Conservation (phyloP, 2,113 vertebrate species). For the Cercopithecus mona region DNA sequence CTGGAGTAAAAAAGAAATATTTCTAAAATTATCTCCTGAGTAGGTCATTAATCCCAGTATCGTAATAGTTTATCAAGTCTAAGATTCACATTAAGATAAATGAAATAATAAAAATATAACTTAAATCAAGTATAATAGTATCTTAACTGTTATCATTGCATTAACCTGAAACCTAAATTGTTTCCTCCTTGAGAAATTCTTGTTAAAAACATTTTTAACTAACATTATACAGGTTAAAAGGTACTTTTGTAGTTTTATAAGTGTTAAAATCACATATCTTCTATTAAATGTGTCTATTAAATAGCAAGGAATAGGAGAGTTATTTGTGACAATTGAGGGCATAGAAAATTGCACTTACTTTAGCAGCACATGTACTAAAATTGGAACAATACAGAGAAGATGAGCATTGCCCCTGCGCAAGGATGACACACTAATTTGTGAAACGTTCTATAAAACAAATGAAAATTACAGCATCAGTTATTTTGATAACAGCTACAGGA, state of each 20-base stretch:
- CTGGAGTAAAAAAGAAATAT: not conserved
- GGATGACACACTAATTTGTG: not conserved
- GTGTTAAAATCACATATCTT: constrained; percentile 27
- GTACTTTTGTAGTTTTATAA: constrained; percentile 45
- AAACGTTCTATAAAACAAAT: not conserved
- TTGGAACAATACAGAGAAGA: not conserved
- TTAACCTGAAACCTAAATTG: constrained; percentile 43
- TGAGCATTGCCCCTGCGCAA: not conserved
- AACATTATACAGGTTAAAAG: constrained; percentile 22
- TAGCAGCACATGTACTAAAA: not conserved
- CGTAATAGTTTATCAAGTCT: constrained; percentile 19
- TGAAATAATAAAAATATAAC: constrained; percentile 52
- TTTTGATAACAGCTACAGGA: constrained; percentile 40
- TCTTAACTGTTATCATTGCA: constrained; percentile 24
- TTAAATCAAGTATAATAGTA: constrained; percentile 39
- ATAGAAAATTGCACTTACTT: not conserved
- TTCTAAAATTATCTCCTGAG: constrained; percentile 25
- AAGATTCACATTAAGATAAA: constrained; percentile 61
- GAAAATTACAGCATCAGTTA: not conserved
- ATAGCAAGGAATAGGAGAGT: constrained; percentile 2
- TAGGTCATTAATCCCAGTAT: constrained; percentile 28
- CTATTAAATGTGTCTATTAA: not conserved
- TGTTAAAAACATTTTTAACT: constrained; percentile 52
- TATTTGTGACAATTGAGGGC: not conserved
- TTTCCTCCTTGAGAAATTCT: constrained; percentile 30